phyloP scores from a whole-genome alignment of 1,140 invertebrate species.

The Steinernema feltiae region DNA sequence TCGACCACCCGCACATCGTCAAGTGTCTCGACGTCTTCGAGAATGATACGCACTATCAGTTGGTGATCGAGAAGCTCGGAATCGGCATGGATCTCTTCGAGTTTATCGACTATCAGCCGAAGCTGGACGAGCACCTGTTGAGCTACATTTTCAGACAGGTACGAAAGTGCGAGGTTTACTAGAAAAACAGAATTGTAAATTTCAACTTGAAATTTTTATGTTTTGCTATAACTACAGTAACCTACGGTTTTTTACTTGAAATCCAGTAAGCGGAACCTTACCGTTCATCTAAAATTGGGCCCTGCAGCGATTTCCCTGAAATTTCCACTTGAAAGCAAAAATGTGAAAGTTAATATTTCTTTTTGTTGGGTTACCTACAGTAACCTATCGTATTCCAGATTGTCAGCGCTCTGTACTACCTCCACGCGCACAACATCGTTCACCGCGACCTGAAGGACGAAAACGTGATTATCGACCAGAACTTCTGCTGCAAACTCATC shows the following conservation, averaged over 20 bases:
- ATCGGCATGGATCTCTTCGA: conserved; percentile 74
- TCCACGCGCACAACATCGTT: conserved; percentile 67
- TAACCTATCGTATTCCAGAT: conserved; percentile 64
- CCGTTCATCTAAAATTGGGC: no score
- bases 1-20: conserved; percentile 71
- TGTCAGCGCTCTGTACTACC: conserved; percentile 67
- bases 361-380: no score
- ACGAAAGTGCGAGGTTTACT: no score
- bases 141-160: conserved; percentile 73
- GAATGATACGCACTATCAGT: conserved; percentile 69
- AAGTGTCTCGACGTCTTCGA: conserved; percentile 69
- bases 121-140: conserved; percentile 68
- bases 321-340: no score
- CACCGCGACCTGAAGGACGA: conserved; percentile 74
- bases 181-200: no score
- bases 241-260: no score
- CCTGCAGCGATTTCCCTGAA: no score
- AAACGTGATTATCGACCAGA: conserved; percentile 71
- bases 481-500: conserved; percentile 71
- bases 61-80: conserved; percentile 77
- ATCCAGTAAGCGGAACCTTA: no score
- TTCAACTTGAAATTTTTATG: no score
- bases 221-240: no score
- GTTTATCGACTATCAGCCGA: conserved; percentile 69
- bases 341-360: no score